These are phyloP conservation scores for Hecatera dysodea DNA, from an alignment of 2,888 invertebrate genomes.

Conservation along the genomic window DNA sequence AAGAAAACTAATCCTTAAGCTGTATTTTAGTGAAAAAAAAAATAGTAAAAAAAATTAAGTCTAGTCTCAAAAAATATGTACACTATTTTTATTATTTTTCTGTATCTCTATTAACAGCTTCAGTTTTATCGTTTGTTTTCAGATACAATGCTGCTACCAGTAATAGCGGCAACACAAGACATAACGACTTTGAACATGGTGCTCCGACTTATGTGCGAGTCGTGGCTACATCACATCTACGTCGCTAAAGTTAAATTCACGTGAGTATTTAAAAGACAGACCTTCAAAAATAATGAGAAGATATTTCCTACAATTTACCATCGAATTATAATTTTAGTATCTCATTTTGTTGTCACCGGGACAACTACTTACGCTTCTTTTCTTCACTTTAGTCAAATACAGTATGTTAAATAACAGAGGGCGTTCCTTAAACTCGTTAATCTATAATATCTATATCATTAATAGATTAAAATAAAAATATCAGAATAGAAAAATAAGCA, in stretches of 20 bases:
- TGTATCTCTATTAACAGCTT: not conserved
- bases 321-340: too few relatives aligned
- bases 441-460: too few relatives aligned
- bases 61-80: too few relatives aligned
- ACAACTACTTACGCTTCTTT: too few relatives aligned
- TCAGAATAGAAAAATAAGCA: too few relatives aligned
- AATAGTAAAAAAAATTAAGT: too few relatives aligned
- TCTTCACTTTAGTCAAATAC: too few relatives aligned
- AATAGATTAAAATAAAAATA: too few relatives aligned
- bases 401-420: too few relatives aligned
- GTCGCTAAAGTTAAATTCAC: conserved; percentile 95
- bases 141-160: conserved; percentile 94
- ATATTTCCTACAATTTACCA: not conserved
- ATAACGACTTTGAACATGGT: conserved; percentile 94
- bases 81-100: not conserved
- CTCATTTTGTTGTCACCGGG: too few relatives aligned
- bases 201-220: conserved; percentile 95
- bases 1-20: not conserved
- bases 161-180: conserved; percentile 94
- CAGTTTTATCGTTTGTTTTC: conserved; percentile 50
- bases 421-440: too few relatives aligned
- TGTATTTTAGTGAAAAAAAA: not conserved
- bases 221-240: conserved; percentile 97
- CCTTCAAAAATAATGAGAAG: not conserved
- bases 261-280: conserved; percentile 71